Evolutionary conservation across 2,797 vertebrate species (phyloP), one percentile per base, ranked within the genome.

Genomic region (Enteromius viviparus): DNA sequence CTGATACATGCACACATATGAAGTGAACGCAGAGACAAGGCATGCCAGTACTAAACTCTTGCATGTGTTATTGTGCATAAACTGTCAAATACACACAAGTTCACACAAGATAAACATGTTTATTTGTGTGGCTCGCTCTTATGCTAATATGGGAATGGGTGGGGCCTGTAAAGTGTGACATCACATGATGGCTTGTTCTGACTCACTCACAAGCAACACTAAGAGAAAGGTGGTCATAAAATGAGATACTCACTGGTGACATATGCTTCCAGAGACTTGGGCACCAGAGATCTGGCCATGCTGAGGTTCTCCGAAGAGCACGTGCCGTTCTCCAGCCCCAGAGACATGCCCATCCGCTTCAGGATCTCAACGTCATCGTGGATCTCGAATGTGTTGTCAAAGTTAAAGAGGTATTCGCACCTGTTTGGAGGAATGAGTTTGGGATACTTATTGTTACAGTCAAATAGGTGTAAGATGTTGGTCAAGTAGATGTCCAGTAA

Each of bases 351-450:
- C 96, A 96, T 96, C 76, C 94, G 93, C 88, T 96, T 96, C 85
- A 97, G 92, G 6, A 97, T 94, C 87, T 97, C 96, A 0, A 93
- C 95, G 89, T 96, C 95, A 34, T 96, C 95, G 0, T 96, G 95
- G 79, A 97, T 96, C 92, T 97, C 96, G 87, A 97, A 97, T 9
- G 95, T 92, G 89, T 96, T 96, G 92, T 97, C 95, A 8, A 97
- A 97, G 90, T 96, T 96, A 87, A 97, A 97, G 83, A 97, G 95
- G 85, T 97, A 97, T 85, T 97, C 96, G 89, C 95, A 97, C 84
- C 96, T 96, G 91, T 49, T 77, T 58, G 21, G n/a, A 66, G 60
- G 32, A 74, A 84, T 4, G 7, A 32, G 42, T 64, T 26, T 42
- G 40, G 1, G 40, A 10, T 42, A 26, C 26, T 26, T 26, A 26